Conservation (phyloP, 2,113 vertebrate species). For the Tringa solitaria region DNA sequence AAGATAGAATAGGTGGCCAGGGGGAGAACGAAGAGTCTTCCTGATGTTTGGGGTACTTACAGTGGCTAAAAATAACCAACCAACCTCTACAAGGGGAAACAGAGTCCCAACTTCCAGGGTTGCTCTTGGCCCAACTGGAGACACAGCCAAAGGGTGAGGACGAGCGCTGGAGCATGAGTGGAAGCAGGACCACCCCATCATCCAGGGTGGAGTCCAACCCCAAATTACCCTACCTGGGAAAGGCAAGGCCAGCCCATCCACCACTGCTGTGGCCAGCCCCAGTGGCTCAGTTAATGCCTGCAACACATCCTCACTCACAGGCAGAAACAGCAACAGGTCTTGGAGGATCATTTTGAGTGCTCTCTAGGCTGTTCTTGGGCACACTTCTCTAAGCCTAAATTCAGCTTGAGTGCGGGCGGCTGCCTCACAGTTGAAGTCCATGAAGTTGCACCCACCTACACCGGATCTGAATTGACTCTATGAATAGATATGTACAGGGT, state of each 20-base stretch:
- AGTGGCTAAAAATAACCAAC: neutral
- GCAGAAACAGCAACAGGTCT: neutral
- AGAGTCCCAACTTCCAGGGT: neutral
- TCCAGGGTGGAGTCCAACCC: neutral
- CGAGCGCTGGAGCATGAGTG: neutral
- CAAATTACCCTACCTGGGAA: neutral
- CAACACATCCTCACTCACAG: neutral
- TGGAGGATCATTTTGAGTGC: neutral
- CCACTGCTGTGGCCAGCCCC: accelerated
- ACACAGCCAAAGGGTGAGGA: neutral
- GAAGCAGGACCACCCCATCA: neutral
- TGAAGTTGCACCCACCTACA: conserved; percentile 69
- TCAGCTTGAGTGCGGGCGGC: conserved; percentile 49
- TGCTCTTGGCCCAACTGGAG: neutral
- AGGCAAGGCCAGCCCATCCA: neutral
- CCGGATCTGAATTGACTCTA: conserved; percentile 63
- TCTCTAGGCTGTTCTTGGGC: neutral
- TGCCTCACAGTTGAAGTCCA: conserved; percentile 64
- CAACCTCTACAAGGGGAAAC: accelerated
- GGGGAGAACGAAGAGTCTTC: neutral
- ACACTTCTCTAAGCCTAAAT: conserved; percentile 40
- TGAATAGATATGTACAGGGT: conserved; percentile 61
- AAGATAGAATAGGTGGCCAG: neutral
- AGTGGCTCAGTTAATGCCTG: neutral
- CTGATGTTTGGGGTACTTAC: neutral